phyloP scores from a whole-genome alignment of 2,888 invertebrate genomes.

The Sericinus montela region DNA sequence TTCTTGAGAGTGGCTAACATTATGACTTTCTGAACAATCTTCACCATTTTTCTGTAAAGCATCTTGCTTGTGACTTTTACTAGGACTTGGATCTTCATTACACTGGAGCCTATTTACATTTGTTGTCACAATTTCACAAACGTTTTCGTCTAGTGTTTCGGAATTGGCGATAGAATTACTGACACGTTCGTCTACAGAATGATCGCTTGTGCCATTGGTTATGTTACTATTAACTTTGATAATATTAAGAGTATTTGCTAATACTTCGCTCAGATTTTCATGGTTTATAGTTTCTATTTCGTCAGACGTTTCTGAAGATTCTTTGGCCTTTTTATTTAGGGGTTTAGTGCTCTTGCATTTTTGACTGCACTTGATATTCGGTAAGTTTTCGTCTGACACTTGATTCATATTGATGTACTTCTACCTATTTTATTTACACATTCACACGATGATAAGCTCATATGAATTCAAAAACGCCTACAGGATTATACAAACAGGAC shows the following conservation, averaged over 20 bases:
- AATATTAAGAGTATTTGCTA: slow-evolving; percentile 67
- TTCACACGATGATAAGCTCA: slow-evolving; percentile 59
- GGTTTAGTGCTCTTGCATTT: slow-evolving; percentile 61
- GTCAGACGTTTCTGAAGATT: slow-evolving; percentile 57
- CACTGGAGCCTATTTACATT: slow-evolving; percentile 70
- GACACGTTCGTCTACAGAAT: slow-evolving; percentile 48
- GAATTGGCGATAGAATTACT: slow-evolving; percentile 38
- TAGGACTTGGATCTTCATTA: slow-evolving; percentile 35
- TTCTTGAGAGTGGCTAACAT: slow-evolving; percentile 31
- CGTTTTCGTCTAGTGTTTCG: slow-evolving; percentile 40
- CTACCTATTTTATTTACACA: slow-evolving; percentile 70
- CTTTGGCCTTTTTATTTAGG: slow-evolving; percentile 74
- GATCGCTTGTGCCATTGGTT: slow-evolving; percentile 69
- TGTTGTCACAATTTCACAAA: slow-evolving; percentile 36
- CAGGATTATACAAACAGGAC: slow-evolving; percentile 59
- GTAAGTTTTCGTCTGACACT: slow-evolving; percentile 59
- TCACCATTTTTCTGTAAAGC: slow-evolving; percentile 28
- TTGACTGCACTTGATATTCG: slow-evolving; percentile 65
- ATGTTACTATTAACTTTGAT: slow-evolving; percentile 64
- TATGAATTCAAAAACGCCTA: slow-evolving; percentile 48
- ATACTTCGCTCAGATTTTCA: slow-evolving; percentile 56
- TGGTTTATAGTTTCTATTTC: slow-evolving; percentile 57
- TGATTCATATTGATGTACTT: slow-evolving; percentile 64
- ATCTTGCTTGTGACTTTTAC: slow-evolving; percentile 17
- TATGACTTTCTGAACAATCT: slow-evolving; percentile 35